These are phyloP conservation scores for Gavialis gangeticus DNA, from an alignment of 2,113 vertebrate species.

Conservation along the genomic window DNA sequence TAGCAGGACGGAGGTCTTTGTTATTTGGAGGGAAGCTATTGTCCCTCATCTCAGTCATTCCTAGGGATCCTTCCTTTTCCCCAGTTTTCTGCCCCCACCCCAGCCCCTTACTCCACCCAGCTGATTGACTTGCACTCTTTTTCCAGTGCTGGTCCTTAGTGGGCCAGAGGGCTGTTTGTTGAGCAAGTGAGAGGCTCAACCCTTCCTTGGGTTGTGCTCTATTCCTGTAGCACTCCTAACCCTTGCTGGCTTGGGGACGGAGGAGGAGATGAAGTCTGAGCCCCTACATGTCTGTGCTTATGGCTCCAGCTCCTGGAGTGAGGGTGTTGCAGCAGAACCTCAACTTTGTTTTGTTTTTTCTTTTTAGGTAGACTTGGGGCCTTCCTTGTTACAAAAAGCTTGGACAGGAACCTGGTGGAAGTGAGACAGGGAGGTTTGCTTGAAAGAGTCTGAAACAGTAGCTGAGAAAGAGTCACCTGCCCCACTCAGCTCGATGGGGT, in stretches of 20 bases:
- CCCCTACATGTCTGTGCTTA: not conserved
- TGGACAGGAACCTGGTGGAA: not conserved
- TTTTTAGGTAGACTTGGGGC: not conserved
- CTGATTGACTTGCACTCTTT: not conserved
- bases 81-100: not conserved
- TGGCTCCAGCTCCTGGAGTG: not conserved
- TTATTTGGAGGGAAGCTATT: not conserved
- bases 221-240: not conserved
- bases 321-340: accelerated
- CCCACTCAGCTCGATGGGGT: not conserved
- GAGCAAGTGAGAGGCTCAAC: not conserved
- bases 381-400: not conserved
- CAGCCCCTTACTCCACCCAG: too few relatives aligned
- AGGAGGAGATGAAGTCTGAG: not conserved
- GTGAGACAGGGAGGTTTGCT: not conserved
- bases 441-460: not conserved
- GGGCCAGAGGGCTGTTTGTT: not conserved
- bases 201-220: not conserved
- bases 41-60: not conserved
- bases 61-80: not conserved
- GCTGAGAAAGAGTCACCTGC: not conserved
- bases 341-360: not conserved
- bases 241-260: too few relatives aligned
- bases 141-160: not conserved
- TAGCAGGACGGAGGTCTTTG: not conserved